Percentiles rank a stretch among this genome's conserved stretches.
phyloP scores from a whole-genome alignment of 2,888 invertebrate genomes.

The Limulus polyphemus region DNA sequence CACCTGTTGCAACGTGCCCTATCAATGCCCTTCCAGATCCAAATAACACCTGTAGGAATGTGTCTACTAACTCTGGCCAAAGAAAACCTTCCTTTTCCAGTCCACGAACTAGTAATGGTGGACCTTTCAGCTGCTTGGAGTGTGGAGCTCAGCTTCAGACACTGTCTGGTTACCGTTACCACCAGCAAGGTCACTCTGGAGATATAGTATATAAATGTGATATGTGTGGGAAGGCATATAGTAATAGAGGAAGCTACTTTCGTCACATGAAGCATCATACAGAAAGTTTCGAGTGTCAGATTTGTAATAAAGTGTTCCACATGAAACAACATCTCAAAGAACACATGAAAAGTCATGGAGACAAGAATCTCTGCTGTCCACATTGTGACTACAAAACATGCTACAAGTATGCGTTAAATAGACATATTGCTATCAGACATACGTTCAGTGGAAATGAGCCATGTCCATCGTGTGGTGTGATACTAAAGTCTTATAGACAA shows the following conservation, averaged over 20 bases:
- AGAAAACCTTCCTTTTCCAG: too few species aligned
- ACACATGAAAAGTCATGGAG: background rate
- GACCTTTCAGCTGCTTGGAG: too few species aligned
- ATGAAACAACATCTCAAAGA: slow-evolving; percentile 2
- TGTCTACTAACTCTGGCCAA: too few species aligned
- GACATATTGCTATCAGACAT: background rate
- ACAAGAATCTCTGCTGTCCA: background rate
- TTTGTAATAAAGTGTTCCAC: background rate
- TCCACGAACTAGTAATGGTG: too few species aligned
- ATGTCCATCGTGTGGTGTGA: too few species aligned
- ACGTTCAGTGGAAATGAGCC: background rate
- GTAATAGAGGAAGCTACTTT: background rate
- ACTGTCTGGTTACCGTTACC: too few species aligned
- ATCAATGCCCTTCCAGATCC: too few species aligned
- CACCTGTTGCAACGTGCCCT: too few species aligned
- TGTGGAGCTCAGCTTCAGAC: too few species aligned
- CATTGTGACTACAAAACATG: background rate
- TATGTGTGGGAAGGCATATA: background rate
- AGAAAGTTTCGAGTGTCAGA: background rate
- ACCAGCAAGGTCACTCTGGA: too few species aligned
- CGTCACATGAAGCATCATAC: background rate
- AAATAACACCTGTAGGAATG: too few species aligned
- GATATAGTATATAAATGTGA: background rate
- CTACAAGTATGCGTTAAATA: slow-evolving; percentile 1
- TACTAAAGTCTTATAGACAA: too few species aligned